Evolutionary conservation across 2,888 invertebrate species (phyloP), one percentile per base, ranked within the genome.

Genomic region (Camptogramma bilineatum): DNA sequence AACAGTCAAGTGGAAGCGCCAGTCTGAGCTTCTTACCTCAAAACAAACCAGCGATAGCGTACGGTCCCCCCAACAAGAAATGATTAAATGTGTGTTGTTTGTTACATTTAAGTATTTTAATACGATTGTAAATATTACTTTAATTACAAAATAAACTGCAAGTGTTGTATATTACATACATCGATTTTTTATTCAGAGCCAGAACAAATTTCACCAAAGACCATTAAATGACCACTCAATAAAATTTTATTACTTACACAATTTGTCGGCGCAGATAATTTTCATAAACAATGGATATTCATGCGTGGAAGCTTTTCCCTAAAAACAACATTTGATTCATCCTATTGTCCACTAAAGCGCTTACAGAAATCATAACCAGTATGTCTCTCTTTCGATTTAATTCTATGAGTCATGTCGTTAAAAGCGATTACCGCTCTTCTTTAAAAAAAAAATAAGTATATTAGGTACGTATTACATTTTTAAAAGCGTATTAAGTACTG

Each of bases 1-100:
- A 63, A 46, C 64, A 64, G 46, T 66, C 72, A 13, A 61, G 72
- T 28, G 62, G 69, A n/a, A 72, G 71, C 34, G 65, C 78, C 0
- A 79, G 73, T 70, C 69, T 78, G 42, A 86, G 78, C 71, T 91
- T 92, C 75, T 77, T 91, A 67, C 90, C 91, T 13, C 83, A 84
- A 61, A 78, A 78, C 16, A 84, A 86, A 71, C 89, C 89, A 24
- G 83, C 85, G 7, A 64, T 73, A 51, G 79, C 85, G 7, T 92
- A 92, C 62, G 92, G 92, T 44, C 72, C 79, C 52, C 90, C 91
- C 17, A 86, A 86, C 73, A 89, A 79, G 82, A 67, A 83, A 64
- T 53, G 64, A 72, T 44, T 46, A 66, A 66, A 64, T 34, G 10
- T 53, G 55, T 59, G 62, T 65, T 62, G 9, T 21, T 50, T 39